phyloP scores from a whole-genome alignment of 2,797 vertebrate species.

The Gypaetus barbatus region DNA sequence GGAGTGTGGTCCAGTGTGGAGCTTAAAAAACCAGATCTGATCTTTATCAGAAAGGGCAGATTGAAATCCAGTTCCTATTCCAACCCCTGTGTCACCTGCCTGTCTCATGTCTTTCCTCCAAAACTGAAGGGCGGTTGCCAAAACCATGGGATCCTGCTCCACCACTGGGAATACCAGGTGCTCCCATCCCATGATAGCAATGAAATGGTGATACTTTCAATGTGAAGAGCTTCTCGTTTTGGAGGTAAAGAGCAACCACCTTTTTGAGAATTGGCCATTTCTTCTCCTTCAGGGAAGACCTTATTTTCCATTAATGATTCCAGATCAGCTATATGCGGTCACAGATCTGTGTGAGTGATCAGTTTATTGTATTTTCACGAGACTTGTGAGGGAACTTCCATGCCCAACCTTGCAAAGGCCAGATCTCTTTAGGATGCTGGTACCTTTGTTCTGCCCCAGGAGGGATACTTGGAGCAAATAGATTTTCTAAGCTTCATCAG shows the following conservation, averaged over 20 bases:
- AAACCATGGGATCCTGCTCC: not conserved
- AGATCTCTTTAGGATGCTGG: not conserved
- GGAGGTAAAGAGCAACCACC: not conserved
- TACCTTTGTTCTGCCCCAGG: not conserved
- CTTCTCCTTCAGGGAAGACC: not conserved
- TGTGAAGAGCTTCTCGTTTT: not conserved
- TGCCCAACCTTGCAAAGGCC: not conserved
- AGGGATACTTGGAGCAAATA: not conserved
- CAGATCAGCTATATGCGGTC: not conserved
- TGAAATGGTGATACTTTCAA: not conserved
- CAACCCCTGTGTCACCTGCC: not conserved
- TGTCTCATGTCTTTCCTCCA: not conserved
- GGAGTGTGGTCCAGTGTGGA: not conserved
- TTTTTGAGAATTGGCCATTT: not conserved
- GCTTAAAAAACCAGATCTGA: not conserved
- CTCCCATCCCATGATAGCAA: not conserved
- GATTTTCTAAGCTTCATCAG: not conserved
- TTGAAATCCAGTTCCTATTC: not conserved
- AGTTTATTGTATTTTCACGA: not conserved
- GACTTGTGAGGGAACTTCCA: not conserved
- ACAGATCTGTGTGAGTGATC: not conserved
- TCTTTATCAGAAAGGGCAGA: not conserved
- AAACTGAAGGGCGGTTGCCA: not conserved
- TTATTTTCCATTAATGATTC: not conserved
- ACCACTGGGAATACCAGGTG: not conserved